Evolutionary conservation across 2,113 vertebrate genomes (phyloP), one percentile per base, ranked within the genome.

Genomic region (Puma concolor): DNA sequence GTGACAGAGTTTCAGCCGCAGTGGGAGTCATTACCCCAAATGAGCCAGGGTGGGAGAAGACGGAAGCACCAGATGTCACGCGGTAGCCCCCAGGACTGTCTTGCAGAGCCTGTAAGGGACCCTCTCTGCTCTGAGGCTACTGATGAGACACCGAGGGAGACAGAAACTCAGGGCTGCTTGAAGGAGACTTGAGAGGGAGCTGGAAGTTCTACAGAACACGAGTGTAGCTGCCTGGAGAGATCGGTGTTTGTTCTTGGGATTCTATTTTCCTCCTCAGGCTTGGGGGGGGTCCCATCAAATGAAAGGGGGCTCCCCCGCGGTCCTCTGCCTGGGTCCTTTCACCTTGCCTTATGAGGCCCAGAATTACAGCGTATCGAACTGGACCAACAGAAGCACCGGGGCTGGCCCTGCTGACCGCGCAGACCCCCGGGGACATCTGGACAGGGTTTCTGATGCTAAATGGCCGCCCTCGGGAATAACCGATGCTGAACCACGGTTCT

Each of bases 261-360:
- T 64, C 31, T 96, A 77, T 83, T 96, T 97, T 94, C 83, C 41
- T 23, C 41, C 48, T 77, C 33, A 80, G 36, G 15, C 69, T 95
- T 94, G 64, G 54, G 84, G 36, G 36, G 95, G 94, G 89, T 96
- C 92, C 87, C 67, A 94, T 83, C 23, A 88, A 88, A 85, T 16
- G 19, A 31, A 84, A 87, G 52, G 14, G 31, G 31, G 36, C 14
- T 50, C 25, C 41, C 72, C 33, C 36, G 60, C 2, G 2, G 2
- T 4, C 7, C 63, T 96, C 64, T 60, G 0, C 23, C 1, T 71
- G 54, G 19, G 9, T 85, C 29, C 66, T 72, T 95, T 69, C 8
- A 2, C 54, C 50, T 95, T 88, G 90, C 41, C 44, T 91, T 44
- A 54, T 1, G 36, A 94, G 66, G 38, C 54, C 38, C 50, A 66